These are phyloP conservation scores for Macaria liturata DNA, from an alignment of 2,888 invertebrate genomes.

Conservation along the genomic window DNA sequence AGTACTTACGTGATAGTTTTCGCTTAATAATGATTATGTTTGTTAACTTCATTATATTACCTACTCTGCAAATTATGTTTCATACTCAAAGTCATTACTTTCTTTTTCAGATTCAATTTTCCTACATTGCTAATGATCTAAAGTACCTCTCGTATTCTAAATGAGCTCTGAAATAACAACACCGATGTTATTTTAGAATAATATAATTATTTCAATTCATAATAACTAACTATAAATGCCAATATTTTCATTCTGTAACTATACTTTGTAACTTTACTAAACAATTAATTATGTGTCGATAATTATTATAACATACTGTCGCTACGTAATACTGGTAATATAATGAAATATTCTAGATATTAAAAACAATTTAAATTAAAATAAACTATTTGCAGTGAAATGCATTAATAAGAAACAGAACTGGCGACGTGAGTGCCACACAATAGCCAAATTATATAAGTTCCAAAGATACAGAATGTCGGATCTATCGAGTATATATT, in stretches of 20 bases:
- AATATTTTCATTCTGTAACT: slow-evolving; percentile 67
- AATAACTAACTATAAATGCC: slow-evolving; percentile 83
- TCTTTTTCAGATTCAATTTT: too few species aligned
- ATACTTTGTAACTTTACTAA: slow-evolving; percentile 71
- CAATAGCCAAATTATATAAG: slow-evolving; percentile 44
- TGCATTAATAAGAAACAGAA: too few species aligned
- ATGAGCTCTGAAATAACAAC: slow-evolving; percentile 62
- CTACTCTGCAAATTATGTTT: too few species aligned
- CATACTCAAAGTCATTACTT: too few species aligned
- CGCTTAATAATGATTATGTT: too few species aligned
- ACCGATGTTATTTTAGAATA: slow-evolving; percentile 81
- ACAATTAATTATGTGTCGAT: slow-evolving; percentile 58
- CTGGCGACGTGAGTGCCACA: slow-evolving; percentile 26
- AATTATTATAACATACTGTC: slow-evolving; percentile 51
- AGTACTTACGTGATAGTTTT: too few species aligned
- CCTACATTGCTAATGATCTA: too few species aligned
- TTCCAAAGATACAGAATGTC: slow-evolving; percentile 22
- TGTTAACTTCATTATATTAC: too few species aligned
- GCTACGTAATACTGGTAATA: slow-evolving; percentile 43
- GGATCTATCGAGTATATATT: slow-evolving; percentile 35
- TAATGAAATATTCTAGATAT: not conserved
- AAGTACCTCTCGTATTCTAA: not conserved
- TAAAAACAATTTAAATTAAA: too few species aligned
- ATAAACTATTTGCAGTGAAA: too few species aligned
- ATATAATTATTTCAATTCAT: slow-evolving; percentile 83